phyloP scores from a whole-genome alignment of 2,888 invertebrate genomes.

The Cephus spinipes region DNA sequence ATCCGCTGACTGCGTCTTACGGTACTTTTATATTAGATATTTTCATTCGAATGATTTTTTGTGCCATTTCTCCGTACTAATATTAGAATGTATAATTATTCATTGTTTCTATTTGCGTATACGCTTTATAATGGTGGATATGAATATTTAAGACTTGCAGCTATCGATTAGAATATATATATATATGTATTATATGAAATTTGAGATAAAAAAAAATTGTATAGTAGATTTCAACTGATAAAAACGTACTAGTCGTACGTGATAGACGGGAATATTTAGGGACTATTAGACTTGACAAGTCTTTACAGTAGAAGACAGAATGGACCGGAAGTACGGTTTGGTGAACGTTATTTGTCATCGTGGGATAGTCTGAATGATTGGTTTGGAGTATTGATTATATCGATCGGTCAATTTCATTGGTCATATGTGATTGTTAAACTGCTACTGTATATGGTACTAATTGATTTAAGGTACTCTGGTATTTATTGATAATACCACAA shows the following conservation, averaged over 20 bases:
- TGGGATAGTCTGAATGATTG: neutral
- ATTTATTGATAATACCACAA: neutral
- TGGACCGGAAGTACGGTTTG: slow-evolving; percentile 28
- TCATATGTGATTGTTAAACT: neutral
- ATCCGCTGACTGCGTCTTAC: neutral
- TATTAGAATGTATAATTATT: neutral
- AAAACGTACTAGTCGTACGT: neutral
- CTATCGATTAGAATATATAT: too few relatives aligned
- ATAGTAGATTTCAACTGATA: neutral
- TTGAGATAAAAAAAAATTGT: neutral
- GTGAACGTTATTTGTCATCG: slow-evolving; percentile 12
- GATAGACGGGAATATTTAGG: neutral
- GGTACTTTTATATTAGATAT: neutral
- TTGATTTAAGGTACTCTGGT: neutral
- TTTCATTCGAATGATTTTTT: neutral
- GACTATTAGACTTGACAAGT: neutral
- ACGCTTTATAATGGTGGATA: too few relatives aligned
- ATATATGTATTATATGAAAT: too few relatives aligned
- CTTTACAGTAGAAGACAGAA: slow-evolving; percentile 15
- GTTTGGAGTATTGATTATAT: neutral
- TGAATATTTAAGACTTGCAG: too few relatives aligned
- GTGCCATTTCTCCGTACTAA: neutral
- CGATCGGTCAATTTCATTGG: neutral
- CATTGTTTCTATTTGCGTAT: too few relatives aligned
- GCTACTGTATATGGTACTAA: neutral